A percentile compares a stretch with the other conserved stretches of the same genome.
Evolutionary conservation across 2,888 invertebrate species (phyloP).

Genomic region (Magallana nippona): DNA sequence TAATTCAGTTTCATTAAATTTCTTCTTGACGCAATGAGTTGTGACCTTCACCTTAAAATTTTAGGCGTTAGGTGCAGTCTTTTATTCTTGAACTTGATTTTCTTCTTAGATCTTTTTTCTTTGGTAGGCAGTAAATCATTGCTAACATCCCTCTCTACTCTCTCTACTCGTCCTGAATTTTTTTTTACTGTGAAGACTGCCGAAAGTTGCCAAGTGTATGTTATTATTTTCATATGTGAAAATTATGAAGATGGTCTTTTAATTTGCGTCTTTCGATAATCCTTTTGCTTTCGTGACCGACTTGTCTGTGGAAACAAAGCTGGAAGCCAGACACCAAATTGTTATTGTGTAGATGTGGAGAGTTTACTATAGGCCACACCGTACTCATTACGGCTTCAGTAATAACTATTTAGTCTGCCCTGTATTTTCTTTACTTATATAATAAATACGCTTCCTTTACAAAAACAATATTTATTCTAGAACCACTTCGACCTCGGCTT

Average conservation of each 20-base stretch:
- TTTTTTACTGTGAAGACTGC: constrained; percentile 5
- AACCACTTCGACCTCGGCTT: constrained; percentile 11
- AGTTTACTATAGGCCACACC: constrained; percentile 2
- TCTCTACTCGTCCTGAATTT: constrained; percentile 2
- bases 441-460: constrained; percentile 28
- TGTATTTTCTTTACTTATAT: constrained; percentile 31
- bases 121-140: constrained; percentile 6
- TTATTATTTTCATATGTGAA: constrained; percentile 33
- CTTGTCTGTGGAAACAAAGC: neutral
- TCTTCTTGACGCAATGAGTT: neutral
- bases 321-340: constrained; percentile 22
- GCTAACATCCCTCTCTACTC: neutral
- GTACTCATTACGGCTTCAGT: constrained; percentile 26
- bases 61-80: neutral
- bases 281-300: constrained; percentile 16
- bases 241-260: constrained; percentile 28
- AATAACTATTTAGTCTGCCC: constrained; percentile 31
- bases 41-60: constrained; percentile 22
- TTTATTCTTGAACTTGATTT: constrained; percentile 14
- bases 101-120: neutral
- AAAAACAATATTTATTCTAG: constrained; percentile 25
- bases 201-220: constrained; percentile 18
- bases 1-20: constrained; percentile 6
- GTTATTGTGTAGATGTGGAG: constrained; percentile 22
- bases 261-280: constrained; percentile 26